Evolutionary conservation across 1,140 invertebrate species (phyloP), one percentile per base, ranked within the genome.

Genomic region (Brachionus sp.): DNA sequence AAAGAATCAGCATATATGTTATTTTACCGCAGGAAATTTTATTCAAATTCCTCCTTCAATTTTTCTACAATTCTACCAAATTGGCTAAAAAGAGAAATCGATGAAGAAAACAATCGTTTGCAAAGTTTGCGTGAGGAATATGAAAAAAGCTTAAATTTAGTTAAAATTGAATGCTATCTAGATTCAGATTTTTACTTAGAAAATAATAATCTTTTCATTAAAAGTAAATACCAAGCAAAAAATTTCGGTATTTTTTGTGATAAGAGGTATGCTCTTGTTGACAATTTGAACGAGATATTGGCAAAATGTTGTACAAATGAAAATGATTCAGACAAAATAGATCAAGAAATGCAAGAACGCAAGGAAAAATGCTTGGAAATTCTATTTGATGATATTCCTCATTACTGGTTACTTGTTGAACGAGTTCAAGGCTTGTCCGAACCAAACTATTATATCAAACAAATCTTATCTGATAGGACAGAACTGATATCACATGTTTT

Each of bases 1-100:
- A 87, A 86, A 82, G 87, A 88, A 78, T 88, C 88, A 85, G 88
- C 88, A 6, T 89, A 89, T 83, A 88, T 89, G 88, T 82, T 89
- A 77, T 88, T 88, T 70, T 89, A 89, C 75, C 85, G 88, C 53
- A 85, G 83, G 73, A 87, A 84, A 44, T 78, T 50, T 16, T 57
- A 86, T 7, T n/a, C 50, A 0, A 57, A 85, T 70, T 85, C 87
- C 5, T 46, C 70, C 10, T 23, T 9, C 7, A 75, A 75, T 16
- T 2, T 44, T 4, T 12, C 42, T 13, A 29, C 6, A 46, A 75
- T 9, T 5, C 19, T 75, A 12, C 70, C 25, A 46, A 50, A 75
- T 35, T 75, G 70, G 70, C 19, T 75, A 12, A 19, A 46, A 25
- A 16, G 6, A 23, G 70, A 75, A 44, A 19, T 42, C 7, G 85